A percentile compares a stretch with the other conserved stretches of the same genome.
These are phyloP conservation scores for Lophius americanus DNA, from an alignment of 2,797 vertebrate species.

Conservation along the genomic window DNA sequence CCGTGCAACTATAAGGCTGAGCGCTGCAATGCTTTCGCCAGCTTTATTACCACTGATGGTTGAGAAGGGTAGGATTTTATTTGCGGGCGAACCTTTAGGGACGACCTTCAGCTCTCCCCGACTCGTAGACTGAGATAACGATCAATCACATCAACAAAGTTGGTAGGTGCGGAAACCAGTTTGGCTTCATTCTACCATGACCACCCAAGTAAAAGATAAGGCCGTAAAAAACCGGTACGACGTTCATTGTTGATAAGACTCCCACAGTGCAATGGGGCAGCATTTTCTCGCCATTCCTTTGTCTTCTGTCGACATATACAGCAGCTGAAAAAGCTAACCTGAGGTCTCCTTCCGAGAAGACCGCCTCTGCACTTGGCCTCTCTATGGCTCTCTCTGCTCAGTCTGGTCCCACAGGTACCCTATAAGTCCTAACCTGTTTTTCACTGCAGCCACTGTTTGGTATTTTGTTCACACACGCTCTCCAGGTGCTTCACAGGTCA, in stretches of 20 bases:
- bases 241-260: constrained; percentile 25
- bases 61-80: too few relatives aligned
- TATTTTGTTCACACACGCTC: too few relatives aligned
- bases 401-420: constrained; percentile 2
- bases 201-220: constrained; percentile 20
- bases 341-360: not conserved
- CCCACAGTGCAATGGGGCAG: constrained; percentile 20
- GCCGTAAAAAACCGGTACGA: constrained; percentile 6
- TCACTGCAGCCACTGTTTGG: not conserved
- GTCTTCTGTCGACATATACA: constrained; percentile 31
- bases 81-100: too few relatives aligned
- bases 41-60: too few relatives aligned
- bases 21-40: too few relatives aligned
- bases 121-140: constrained; percentile 21
- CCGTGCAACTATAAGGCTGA: too few relatives aligned
- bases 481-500: not conserved
- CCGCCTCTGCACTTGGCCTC: constrained; percentile 10
- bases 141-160: constrained; percentile 3
- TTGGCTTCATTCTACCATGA: constrained; percentile 4
- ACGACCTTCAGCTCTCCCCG: too few relatives aligned
- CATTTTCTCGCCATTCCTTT: constrained; percentile 10
- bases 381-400: constrained; percentile 1
- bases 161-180: constrained; percentile 2
- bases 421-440: constrained; percentile 10
- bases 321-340: constrained; percentile 26